Evolutionary conservation across 1,140 invertebrate species (phyloP).

Genomic region (Diorhabda sublineata): DNA sequence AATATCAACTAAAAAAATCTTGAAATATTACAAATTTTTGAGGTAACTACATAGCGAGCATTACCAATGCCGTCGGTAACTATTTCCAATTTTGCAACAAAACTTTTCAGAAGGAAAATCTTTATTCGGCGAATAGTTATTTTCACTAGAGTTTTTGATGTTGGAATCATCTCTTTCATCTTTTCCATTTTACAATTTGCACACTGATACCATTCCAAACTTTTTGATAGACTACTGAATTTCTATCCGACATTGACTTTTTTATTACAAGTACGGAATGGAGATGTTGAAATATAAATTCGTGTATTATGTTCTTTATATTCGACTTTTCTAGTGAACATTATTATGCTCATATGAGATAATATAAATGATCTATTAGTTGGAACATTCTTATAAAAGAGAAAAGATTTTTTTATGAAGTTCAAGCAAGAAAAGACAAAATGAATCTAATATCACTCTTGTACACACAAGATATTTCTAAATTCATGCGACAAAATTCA

Average conservation of each 20-base stretch:
- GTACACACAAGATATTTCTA: too few relatives aligned
- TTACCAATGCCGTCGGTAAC: not conserved
- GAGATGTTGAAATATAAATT: not conserved
- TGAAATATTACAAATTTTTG: not conserved
- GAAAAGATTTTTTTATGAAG: too few relatives aligned
- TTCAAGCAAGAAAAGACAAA: too few relatives aligned
- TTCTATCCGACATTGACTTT: constrained; percentile 11
- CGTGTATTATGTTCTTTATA: not conserved
- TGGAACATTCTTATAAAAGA: too few relatives aligned
- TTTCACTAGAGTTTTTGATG: not conserved
- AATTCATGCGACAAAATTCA: too few relatives aligned
- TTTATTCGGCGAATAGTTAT: not conserved
- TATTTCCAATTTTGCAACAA: not conserved
- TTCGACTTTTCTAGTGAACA: not conserved
- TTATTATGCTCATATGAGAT: not conserved
- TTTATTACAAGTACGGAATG: not conserved
- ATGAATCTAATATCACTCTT: too few relatives aligned
- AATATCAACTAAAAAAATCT: not conserved
- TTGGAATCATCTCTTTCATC: constrained; percentile 7
- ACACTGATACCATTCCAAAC: constrained; percentile 10
- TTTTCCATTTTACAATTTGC: constrained; percentile 13
- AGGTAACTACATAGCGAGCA: not conserved
- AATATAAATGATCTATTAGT: too few relatives aligned
- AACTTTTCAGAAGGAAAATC: not conserved
- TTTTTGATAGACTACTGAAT: constrained; percentile 11